Base-by-base conservation (phyloP, 2,888 invertebrate species). In the Busseola fusca region DNA sequence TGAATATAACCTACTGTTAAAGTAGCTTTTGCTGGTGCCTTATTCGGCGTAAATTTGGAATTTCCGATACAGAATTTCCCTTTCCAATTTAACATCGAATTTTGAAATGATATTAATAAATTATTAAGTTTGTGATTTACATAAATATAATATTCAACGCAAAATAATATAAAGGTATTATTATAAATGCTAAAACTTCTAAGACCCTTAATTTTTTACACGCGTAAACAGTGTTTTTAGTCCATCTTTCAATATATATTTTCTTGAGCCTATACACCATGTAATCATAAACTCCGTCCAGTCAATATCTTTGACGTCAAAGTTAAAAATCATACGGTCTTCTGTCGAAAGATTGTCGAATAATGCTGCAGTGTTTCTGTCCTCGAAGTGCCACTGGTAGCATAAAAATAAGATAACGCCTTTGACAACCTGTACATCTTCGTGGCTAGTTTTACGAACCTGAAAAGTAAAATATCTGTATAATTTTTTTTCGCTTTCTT, bases 281-380 rank as follows among this genome's bases (percentile, higher is more conserved):
- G 30, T 34, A 14, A 60, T 0, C 0, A 42, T 0, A n/a, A 16
- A 60, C 12, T 71, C 73, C 14, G 1, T 1, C 59, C 78, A 78
- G 45, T 78, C 48, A 10, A 74, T 18, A 14, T 48, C 4, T 14
- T 30, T 48, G 9, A 48, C 1, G 10, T 74, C 59, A 48, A 71
- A 74, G 14, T 78, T 54, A 25, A 74, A 78, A 25, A 74, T 71
- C 25, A 18, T 1, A 12, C 18, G 37, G n/a, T 74, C 78, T 0
- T 40, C 78, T 14, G 40, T 45, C 4, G 73, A 71, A 10, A 74
- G 59, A 27, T 30, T 78, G 4, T 40, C 14, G 25, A 48, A 56
- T 14, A 74, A 40, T n/a, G 14, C 21, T 18, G 10, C 59, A 1
- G 78, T 74, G 2, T 78, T 74, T 60, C n/a, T 6, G 7, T 78